Evolutionary conservation across 2,113 vertebrate genomes (phyloP), one percentile per base, ranked within the genome.

Genomic region (Albula glossodonta): DNA sequence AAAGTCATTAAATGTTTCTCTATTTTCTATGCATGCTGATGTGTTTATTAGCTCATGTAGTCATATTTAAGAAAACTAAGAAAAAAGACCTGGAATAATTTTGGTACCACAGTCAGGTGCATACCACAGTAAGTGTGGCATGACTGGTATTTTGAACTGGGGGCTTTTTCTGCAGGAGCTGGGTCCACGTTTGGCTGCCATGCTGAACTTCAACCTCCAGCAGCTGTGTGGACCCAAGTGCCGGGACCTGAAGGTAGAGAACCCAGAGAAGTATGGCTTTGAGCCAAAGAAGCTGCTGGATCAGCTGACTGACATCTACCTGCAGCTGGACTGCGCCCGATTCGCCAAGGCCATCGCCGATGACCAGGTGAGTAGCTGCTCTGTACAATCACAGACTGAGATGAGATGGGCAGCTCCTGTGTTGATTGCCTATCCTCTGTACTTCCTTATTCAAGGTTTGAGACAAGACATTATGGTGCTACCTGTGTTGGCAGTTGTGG

Each of bases 201-300:
- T 99, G 98, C 90, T 99, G 90, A 99, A 99, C 94, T 99, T 99
- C 91, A 99, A 99, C 91, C 95, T 99, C 50, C 98, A 99, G 95
- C 98, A 99, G 81, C 93, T 99, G 3, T 99, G 98, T 86, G 98
- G 98, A 63, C 98, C 98, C 2, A 99, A 99, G 85, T 99, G 98
- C 93, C 97, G 98, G 5, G 98, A 99, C 94, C 94, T 99, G 91
- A 99, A 99, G 92, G 98, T 99, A 0, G 98, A 99, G 91, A 99
- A 99, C 94, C 98, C 98, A 0, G 98, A 99, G 94, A 99, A 99
- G 80, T 99, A 99, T 0, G 98, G 98, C 57, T 99, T 99, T 94
- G 98, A 99, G 96, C 98, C 98, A 93, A 99, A 99, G 95, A 99
- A 99, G 94, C 97, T 99, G 84, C 91, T 99, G 93, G 98, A 99